Evolutionary conservation across 2,113 vertebrate species (phyloP).

Genomic region (Vicugna pacos): DNA sequence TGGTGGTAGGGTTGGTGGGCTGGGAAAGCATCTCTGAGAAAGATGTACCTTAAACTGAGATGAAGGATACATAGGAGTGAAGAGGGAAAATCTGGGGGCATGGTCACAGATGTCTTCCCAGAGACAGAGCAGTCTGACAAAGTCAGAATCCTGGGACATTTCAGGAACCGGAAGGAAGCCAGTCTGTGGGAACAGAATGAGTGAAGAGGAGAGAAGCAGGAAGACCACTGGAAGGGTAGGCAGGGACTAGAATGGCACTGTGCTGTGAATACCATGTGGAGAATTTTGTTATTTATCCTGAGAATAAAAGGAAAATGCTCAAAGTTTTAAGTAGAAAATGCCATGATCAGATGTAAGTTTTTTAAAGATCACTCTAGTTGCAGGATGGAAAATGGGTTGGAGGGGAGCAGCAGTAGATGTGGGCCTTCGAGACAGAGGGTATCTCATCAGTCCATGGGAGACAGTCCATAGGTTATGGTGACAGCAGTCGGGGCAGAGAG

Average conservation of each 20-base stretch:
- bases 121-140: not conserved
- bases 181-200: not conserved
- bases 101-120: not conserved
- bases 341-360: not conserved
- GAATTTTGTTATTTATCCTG: not conserved
- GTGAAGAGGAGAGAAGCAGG: not conserved
- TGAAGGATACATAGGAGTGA: not conserved
- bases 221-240: not conserved
- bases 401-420: not conserved
- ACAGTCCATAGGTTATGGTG: not conserved
- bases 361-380: not conserved
- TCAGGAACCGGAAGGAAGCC: not conserved
- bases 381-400: not conserved
- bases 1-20: not conserved
- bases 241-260: not conserved
- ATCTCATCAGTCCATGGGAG: not conserved
- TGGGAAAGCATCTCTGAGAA: not conserved
- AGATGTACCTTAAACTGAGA: not conserved
- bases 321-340: not conserved
- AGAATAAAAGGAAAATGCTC: not conserved
- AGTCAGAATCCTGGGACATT: not conserved
- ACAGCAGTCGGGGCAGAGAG: not conserved
- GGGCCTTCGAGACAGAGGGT: not conserved
- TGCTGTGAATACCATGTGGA: accelerated
- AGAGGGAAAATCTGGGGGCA: not conserved